phyloP scores from a whole-genome alignment of 2,797 vertebrate species.

The Miopithecus talapoin region DNA sequence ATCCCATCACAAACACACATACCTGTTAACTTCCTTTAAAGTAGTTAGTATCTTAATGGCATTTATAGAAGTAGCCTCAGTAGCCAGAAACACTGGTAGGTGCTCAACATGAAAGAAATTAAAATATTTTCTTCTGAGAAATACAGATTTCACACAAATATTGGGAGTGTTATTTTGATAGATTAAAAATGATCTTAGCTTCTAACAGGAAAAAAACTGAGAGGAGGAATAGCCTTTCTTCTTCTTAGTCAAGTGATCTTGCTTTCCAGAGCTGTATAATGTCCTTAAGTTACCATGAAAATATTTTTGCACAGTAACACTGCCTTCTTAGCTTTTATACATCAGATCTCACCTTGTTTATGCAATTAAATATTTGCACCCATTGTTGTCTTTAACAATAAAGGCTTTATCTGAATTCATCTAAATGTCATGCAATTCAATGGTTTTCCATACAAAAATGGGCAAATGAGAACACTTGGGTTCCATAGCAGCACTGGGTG shows the following conservation, averaged over 20 bases:
- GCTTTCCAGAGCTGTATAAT: neutral
- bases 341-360: neutral
- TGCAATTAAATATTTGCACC: neutral
- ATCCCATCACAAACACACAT: neutral
- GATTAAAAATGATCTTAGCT: neutral
- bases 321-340: neutral
- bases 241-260: neutral
- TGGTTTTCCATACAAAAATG: neutral
- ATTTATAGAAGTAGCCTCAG: neutral
- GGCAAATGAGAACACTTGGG: neutral
- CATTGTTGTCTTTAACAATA: neutral
- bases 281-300: neutral
- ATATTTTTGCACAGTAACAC: neutral
- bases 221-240: neutral
- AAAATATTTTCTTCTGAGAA: neutral
- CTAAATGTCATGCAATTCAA: neutral
- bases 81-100: neutral
- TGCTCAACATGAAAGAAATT: neutral
- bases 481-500: neutral
- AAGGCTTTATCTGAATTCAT: neutral
- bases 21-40: neutral
- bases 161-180: neutral
- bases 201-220: neutral
- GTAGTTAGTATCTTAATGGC: neutral
- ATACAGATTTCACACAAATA: neutral